phyloP scores from a whole-genome alignment of 1,140 invertebrate species.

The Apis dorsata region DNA sequence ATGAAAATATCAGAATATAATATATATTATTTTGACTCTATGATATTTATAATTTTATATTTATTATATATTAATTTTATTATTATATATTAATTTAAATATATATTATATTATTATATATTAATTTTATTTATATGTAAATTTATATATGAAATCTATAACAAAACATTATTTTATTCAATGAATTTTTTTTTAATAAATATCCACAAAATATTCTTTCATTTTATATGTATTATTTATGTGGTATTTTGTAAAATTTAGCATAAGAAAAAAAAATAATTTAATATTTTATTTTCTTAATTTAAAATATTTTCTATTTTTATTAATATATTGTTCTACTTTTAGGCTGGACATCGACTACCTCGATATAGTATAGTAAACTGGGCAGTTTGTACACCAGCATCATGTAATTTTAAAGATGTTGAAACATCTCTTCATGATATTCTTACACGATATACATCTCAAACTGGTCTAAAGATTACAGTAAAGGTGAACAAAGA shows the following conservation, averaged over 20 bases:
- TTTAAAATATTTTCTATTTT: background rate
- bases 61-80: too few species aligned
- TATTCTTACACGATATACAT: conserved; percentile 76
- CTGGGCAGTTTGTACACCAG: conserved; percentile 84
- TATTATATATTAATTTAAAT: too few species aligned
- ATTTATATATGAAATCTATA: background rate
- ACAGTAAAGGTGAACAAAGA: conserved; percentile 81
- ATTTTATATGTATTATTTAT: too few species aligned
- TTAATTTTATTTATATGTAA: too few species aligned
- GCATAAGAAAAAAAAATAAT: too few species aligned
- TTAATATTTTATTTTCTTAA: background rate
- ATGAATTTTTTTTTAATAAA: too few species aligned
- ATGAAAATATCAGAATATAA: conserved; percentile 11
- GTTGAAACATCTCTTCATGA: conserved; percentile 81
- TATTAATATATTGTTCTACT: conserved; percentile 27
- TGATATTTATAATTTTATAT: too few species aligned
- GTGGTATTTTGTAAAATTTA: too few species aligned
- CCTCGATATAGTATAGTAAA: conserved; percentile 83
- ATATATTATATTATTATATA: too few species aligned
- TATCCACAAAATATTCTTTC: too few species aligned
- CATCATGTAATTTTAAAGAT: conserved; percentile 81
- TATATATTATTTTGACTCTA: background rate
- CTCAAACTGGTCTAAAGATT: conserved; percentile 79
- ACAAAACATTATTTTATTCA: background rate
- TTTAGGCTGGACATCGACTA: conserved; percentile 84